These are phyloP conservation scores for Oscheius sp. DNA, from an alignment of 1,140 invertebrate species.

Conservation along the genomic window DNA sequence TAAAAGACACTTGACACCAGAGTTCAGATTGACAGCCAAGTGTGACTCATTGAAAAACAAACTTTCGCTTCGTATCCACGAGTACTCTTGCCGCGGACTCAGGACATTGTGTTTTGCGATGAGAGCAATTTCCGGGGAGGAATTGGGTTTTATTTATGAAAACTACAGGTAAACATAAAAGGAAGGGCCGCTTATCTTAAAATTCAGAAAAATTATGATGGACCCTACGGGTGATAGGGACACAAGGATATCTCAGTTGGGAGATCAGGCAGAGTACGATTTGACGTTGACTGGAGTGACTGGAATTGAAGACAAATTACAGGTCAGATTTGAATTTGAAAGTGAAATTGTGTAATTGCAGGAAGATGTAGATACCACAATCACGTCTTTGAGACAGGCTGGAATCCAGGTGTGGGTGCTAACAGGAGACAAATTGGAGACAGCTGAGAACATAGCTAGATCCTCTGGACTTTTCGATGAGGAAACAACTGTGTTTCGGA, in stretches of 20 bases:
- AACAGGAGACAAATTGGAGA: constrained; percentile 98
- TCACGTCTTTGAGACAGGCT: constrained; percentile 78
- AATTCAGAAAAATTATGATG: constrained; percentile 79
- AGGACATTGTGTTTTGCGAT: constrained; percentile 83
- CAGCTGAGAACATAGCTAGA: constrained; percentile 70
- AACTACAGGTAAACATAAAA: constrained; percentile 26
- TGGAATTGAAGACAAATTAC: constrained; percentile 42
- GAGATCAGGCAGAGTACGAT: constrained; percentile 14
- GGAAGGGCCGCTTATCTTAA: too few species aligned
- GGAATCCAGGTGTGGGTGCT: constrained; percentile 93
- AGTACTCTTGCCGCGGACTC: constrained; percentile 70
- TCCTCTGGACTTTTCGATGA: constrained; percentile 38
- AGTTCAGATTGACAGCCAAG: constrained; percentile 63
- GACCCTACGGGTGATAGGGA: constrained; percentile 80
- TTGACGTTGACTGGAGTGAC: constrained; percentile 64
- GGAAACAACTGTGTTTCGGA: constrained; percentile 2
- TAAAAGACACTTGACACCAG: not conserved
- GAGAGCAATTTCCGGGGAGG: constrained; percentile 74
- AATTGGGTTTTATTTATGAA: constrained; percentile 16
- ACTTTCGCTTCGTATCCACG: too few species aligned
- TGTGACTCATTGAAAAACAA: constrained; percentile 91
- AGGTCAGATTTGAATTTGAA: too few species aligned
- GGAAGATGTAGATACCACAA: constrained; percentile 73
- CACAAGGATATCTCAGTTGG: constrained; percentile 67
- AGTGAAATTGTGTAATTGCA: too few species aligned